Evolutionary conservation across 1,140 invertebrate genomes (phyloP).

Genomic region (Centruroides vittatus): DNA sequence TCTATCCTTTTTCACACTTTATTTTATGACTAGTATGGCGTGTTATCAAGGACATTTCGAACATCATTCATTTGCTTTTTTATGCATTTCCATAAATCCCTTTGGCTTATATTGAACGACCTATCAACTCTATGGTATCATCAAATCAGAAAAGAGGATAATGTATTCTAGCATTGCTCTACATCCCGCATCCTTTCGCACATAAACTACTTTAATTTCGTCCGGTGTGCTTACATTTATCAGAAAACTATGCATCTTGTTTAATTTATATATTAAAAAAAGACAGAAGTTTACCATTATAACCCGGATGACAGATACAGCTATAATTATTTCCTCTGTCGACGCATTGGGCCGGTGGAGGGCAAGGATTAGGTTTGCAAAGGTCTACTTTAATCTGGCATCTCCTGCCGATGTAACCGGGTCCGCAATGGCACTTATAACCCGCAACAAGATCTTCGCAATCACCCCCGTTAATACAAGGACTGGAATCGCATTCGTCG

Average conservation of each 20-base stretch:
- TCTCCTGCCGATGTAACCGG: conserved; percentile 27
- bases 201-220: too few species aligned
- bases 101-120: too few species aligned
- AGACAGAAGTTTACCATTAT: conserved; percentile 32
- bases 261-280: background rate
- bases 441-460: conserved; percentile 21
- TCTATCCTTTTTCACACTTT: too few species aligned
- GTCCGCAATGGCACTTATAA: conserved; percentile 35
- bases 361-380: conserved; percentile 51
- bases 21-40: too few species aligned
- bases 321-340: conserved; percentile 53
- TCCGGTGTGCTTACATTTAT: too few species aligned
- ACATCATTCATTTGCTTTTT: too few species aligned
- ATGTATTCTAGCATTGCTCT: too few species aligned
- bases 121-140: too few species aligned
- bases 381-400: conserved; percentile 40
- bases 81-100: too few species aligned
- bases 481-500: conserved; percentile 42
- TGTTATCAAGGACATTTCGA: too few species aligned
- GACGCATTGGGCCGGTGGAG: conserved; percentile 44
- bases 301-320: conserved; percentile 54
- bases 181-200: too few species aligned
- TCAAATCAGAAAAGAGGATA: too few species aligned
- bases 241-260: background rate
- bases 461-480: conserved; percentile 27